Evolutionary conservation across 2,113 vertebrate species (phyloP).

Genomic region (Pteronura brasiliensis): DNA sequence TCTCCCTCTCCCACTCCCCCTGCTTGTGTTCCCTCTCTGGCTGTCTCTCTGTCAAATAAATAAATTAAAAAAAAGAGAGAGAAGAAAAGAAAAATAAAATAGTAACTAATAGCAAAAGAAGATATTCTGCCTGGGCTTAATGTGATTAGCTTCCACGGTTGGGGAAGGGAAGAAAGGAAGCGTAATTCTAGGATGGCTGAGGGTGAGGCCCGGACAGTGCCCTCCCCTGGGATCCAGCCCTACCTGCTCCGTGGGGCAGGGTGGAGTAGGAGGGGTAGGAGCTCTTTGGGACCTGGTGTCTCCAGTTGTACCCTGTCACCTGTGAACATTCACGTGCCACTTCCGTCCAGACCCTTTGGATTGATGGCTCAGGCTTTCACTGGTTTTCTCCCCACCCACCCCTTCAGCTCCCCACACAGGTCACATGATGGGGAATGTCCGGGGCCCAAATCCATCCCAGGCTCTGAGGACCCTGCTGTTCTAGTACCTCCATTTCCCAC

Average conservation of each 20-base stretch:
- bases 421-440: background rate
- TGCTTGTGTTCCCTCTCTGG: too few species aligned
- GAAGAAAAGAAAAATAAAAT: background rate
- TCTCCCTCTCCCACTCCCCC: too few species aligned
- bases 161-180: background rate
- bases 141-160: background rate
- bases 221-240: background rate
- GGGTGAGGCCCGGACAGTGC: accelerated
- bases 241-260: background rate
- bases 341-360: background rate
- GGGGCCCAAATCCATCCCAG: background rate
- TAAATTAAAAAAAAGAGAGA: too few species aligned
- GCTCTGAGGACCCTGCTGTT: background rate
- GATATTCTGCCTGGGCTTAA: background rate
- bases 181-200: background rate
- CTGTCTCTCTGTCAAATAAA: too few species aligned
- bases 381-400: background rate
- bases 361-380: background rate
- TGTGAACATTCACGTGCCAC: background rate
- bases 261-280: background rate
- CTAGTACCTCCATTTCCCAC: background rate
- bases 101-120: background rate
- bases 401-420: background rate
- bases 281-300: background rate
- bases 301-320: background rate